These are phyloP conservation scores for Eristalinus sepulchralis DNA, from an alignment of 2,888 invertebrate genomes.

Conservation along the genomic window DNA sequence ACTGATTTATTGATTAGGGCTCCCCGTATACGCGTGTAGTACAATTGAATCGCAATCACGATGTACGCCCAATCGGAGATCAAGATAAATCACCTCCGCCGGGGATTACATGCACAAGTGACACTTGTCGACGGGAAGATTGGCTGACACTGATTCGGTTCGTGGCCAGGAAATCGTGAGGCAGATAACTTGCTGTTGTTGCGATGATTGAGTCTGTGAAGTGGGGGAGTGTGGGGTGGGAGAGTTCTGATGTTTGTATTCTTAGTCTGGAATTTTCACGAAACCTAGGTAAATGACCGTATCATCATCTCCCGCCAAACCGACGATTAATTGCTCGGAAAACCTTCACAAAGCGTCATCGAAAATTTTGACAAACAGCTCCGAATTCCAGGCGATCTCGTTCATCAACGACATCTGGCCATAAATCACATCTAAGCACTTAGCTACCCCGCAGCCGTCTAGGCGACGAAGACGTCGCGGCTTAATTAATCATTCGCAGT, in stretches of 20 bases:
- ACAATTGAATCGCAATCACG: background rate
- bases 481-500: conserved; percentile 1
- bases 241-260: background rate
- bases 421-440: background rate
- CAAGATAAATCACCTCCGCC: background rate
- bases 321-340: background rate
- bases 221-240: background rate
- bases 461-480: background rate
- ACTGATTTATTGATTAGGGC: background rate
- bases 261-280: too few species aligned
- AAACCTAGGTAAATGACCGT: background rate
- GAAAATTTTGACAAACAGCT: background rate
- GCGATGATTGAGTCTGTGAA: background rate
- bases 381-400: background rate
- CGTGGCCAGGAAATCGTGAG: background rate
- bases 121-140: background rate
- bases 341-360: background rate
- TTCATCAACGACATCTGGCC: background rate
- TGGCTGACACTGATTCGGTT: background rate
- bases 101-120: background rate
- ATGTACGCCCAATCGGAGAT: background rate
- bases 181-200: background rate
- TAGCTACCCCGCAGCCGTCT: background rate
- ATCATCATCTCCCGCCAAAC: too few species aligned
- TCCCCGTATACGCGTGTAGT: background rate